Evolutionary conservation across 2,888 invertebrate genomes (phyloP).

Genomic region (Temnothorax rugatulus): DNA sequence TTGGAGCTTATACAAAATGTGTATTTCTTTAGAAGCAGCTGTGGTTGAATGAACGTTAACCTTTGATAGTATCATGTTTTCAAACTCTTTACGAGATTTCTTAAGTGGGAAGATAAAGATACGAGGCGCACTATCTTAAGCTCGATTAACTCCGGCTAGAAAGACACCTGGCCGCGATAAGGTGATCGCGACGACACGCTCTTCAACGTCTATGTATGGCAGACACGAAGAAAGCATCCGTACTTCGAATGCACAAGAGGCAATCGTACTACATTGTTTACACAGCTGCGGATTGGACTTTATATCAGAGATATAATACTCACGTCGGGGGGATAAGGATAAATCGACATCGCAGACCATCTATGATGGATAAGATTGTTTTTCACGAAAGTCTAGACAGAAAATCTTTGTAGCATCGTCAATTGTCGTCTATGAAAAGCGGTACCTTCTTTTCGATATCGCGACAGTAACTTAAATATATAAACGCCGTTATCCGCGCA

Average conservation of each 20-base stretch:
- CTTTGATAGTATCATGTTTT: constrained; percentile 17
- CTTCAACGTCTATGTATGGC: not conserved
- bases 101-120: constrained; percentile 25
- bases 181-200: not conserved
- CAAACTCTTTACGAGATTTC: not conserved
- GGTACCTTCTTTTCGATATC: not conserved
- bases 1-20: not conserved
- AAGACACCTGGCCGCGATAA: constrained; percentile 42
- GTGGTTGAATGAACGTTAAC: not conserved
- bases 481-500: not conserved
- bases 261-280: constrained; percentile 20
- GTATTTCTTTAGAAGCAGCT: not conserved
- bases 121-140: constrained; percentile 11
- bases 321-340: not conserved
- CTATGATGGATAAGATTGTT: not conserved
- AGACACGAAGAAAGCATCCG: constrained; percentile 27
- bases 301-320: not conserved
- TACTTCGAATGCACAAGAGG: not conserved
- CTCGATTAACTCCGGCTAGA: constrained; percentile 4
- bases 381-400: not conserved
- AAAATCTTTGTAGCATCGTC: not conserved
- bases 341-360: constrained; percentile 15
- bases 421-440: not conserved
- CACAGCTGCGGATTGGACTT: not conserved
- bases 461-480: not conserved